These are phyloP conservation scores for Calliopum simillimum DNA, from an alignment of 2,888 invertebrate species.

Conservation along the genomic window DNA sequence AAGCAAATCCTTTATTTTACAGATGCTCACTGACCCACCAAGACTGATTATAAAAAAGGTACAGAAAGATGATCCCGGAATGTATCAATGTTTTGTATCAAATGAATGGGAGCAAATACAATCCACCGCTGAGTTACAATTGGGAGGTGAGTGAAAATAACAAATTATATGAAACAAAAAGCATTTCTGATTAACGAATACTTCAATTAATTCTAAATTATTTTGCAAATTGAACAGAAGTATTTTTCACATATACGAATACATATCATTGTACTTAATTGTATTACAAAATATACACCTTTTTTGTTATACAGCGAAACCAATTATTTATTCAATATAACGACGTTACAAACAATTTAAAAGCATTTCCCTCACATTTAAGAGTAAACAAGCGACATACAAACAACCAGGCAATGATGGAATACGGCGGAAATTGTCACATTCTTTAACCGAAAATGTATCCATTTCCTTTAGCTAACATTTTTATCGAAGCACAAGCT, in stretches of 20 bases:
- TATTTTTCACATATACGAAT: background rate
- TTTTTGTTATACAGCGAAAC: no score
- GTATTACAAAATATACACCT: no score
- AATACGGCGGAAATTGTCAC: conserved; percentile 17
- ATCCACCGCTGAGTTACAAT: conserved; percentile 82
- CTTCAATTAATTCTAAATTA: conserved; percentile 18
- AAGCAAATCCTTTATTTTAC: conserved; percentile 43
- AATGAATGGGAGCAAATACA: conserved; percentile 88
- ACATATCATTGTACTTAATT: background rate
- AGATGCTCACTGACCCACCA: conserved; percentile 67
- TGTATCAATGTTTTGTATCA: conserved; percentile 91
- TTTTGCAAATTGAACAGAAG: conserved; percentile 14
- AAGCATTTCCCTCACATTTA: no score
- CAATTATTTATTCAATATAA: no score
- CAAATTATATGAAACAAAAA: background rate
- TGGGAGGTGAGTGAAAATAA: conserved; percentile 76
- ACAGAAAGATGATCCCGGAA: conserved; percentile 85
- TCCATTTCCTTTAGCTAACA: conserved; percentile 23
- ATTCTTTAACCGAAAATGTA: conserved; percentile 21
- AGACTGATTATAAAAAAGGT: conserved; percentile 75
- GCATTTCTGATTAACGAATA: conserved; percentile 5
- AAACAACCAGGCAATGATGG: background rate
- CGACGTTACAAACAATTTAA: no score
- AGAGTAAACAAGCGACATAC: no score
- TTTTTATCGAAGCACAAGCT: background rate